phyloP scores from a whole-genome alignment of 1,140 invertebrate genomes.

The Wasmannia auropunctata region DNA sequence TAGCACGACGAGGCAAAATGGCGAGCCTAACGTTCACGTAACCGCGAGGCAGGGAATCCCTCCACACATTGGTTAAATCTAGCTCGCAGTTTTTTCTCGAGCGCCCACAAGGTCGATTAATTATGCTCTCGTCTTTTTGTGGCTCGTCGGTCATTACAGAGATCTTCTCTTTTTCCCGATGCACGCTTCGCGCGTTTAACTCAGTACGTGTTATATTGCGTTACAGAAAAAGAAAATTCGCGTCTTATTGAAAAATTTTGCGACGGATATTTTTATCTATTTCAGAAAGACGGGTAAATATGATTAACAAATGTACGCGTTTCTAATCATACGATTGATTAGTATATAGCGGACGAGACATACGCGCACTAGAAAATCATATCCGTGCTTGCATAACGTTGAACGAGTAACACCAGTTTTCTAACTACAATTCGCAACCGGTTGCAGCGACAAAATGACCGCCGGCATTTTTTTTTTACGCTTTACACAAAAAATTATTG shows the following conservation, averaged over 20 bases:
- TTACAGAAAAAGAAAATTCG: neutral
- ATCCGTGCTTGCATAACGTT: conserved; percentile 27
- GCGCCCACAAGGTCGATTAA: conserved; percentile 47
- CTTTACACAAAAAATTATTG: neutral
- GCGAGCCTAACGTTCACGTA: conserved; percentile 51
- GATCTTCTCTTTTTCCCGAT: neutral
- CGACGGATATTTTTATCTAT: neutral
- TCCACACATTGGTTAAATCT: conserved; percentile 41
- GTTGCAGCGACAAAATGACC: neutral
- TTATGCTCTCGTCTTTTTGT: conserved; percentile 49
- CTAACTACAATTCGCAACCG: neutral
- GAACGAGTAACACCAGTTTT: neutral
- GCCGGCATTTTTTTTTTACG: neutral
- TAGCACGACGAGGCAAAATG: conserved; percentile 46
- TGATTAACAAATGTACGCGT: neutral
- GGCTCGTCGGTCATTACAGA: conserved; percentile 12
- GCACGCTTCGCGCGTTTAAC: neutral
- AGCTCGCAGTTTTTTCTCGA: conserved; percentile 48
- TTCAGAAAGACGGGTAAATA: neutral
- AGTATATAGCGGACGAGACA: neutral
- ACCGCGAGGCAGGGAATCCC: conserved; percentile 18
- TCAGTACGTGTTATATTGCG: neutral
- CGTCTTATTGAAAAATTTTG: neutral
- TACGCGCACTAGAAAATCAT: conserved; percentile 3
- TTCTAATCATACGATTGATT: conserved; percentile 10